Conservation (phyloP, 2,797 vertebrate species). For the Salmo trutta region DNA sequence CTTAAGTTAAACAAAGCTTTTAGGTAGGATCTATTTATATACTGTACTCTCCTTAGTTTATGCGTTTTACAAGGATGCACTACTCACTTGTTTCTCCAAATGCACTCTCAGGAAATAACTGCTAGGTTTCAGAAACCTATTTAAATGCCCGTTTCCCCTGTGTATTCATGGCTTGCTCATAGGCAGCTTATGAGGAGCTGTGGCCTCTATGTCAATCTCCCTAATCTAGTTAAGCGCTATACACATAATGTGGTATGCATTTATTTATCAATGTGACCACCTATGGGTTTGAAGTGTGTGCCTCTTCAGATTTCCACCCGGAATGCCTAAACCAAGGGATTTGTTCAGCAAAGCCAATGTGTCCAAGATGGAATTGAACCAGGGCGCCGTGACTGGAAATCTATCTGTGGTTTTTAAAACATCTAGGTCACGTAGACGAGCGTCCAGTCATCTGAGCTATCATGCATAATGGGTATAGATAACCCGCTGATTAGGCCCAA, state of each 20-base stretch:
- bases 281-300: constrained; percentile 1
- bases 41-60: neutral
- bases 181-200: neutral
- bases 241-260: neutral
- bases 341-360: neutral
- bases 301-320: neutral
- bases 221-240: constrained; percentile 1
- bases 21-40: neutral
- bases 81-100: neutral
- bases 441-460: neutral
- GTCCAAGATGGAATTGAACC: neutral
- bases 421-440: neutral
- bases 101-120: neutral
- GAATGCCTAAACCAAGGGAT: constrained; percentile 14
- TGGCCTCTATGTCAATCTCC: neutral
- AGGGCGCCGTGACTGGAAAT: neutral
- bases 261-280: neutral
- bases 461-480: neutral
- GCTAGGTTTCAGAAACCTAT: neutral
- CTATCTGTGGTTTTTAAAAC: neutral
- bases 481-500: neutral
- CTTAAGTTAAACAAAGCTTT: neutral
- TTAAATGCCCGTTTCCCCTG: neutral
- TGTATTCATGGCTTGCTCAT: neutral
- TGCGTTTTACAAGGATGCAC: neutral